phyloP scores from a whole-genome alignment of 1,140 invertebrate species.

The Apolygus lucorum region DNA sequence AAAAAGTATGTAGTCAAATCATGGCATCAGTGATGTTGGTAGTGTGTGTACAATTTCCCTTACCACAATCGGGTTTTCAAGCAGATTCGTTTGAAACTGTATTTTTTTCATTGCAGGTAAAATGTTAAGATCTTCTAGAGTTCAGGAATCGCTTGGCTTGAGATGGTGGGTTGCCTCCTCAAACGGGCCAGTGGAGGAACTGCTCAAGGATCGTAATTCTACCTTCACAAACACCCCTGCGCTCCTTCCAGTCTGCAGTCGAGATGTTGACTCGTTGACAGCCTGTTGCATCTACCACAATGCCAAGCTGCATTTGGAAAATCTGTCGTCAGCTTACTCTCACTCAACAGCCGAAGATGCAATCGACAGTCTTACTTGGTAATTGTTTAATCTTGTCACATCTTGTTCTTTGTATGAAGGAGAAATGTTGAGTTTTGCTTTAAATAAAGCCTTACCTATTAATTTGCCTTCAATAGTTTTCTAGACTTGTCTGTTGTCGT shows the following conservation, averaged over 20 bases:
- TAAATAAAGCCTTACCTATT: too few relatives aligned
- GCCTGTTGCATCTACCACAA: neutral
- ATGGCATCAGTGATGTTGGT: neutral
- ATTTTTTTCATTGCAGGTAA: neutral
- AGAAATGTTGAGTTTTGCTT: too few relatives aligned
- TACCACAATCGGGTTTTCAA: too few relatives aligned
- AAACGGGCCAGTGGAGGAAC: neutral
- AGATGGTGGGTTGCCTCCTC: neutral
- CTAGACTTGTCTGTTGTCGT: too few relatives aligned
- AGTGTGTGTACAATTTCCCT: too few relatives aligned
- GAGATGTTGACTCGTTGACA: neutral
- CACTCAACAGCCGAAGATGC: neutral
- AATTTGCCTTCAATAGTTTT: too few relatives aligned
- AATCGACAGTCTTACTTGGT: neutral
- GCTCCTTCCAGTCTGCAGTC: neutral
- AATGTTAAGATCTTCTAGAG: neutral
- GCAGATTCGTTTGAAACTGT: too few relatives aligned
- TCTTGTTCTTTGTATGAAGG: too few relatives aligned
- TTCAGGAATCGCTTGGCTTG: neutral
- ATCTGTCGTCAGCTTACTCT: neutral
- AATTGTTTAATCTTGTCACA: neutral
- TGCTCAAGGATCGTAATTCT: neutral
- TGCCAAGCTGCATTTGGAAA: neutral
- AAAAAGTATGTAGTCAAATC: too few relatives aligned
- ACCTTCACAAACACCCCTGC: neutral